Conservation (phyloP, 2,797 vertebrate species). For the Malacoctenus gilli region DNA sequence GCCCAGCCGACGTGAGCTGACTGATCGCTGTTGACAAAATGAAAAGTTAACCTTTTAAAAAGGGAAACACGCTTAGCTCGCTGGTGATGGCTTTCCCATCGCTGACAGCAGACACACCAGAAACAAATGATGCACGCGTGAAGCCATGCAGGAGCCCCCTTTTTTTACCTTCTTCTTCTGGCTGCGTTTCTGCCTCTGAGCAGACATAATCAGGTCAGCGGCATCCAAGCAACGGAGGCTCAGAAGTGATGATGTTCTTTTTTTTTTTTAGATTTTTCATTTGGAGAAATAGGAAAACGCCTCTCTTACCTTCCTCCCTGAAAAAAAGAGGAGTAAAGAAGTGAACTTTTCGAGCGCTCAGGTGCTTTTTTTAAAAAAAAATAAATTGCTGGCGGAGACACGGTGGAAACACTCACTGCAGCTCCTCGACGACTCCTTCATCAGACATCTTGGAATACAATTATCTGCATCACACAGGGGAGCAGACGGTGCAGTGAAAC, state of each 20-base stretch:
- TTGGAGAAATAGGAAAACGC: conserved; percentile 7
- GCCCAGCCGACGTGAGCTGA: conserved; percentile 8
- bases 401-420: conserved; percentile 60
- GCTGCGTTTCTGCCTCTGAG: conserved; percentile 46
- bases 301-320: conserved; percentile 61
- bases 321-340: conserved; percentile 25
- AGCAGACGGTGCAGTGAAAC: conserved; percentile 6
- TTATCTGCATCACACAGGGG: conserved; percentile 43
- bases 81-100: conserved; percentile 29
- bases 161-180: conserved; percentile 60
- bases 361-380: not conserved
- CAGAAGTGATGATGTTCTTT: too few relatives aligned
- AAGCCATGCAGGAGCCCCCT: conserved; percentile 38
- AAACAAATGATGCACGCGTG: conserved; percentile 29
- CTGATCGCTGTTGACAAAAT: conserved; percentile 28
- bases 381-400: not conserved
- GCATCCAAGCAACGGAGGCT: conserved; percentile 7
- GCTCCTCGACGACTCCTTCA: conserved; percentile 64
- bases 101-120: conserved; percentile 30
- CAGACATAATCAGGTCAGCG: conserved; percentile 69
- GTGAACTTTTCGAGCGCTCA: conserved; percentile 3
- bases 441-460: conserved; percentile 65
- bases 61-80: conserved; percentile 19
- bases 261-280: conserved; percentile 14
- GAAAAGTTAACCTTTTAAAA: conserved; percentile 22